Evolutionary conservation across 2,113 vertebrate genomes (phyloP), one percentile per base, ranked within the genome.

Genomic region (Rhinoptilus africanus): DNA sequence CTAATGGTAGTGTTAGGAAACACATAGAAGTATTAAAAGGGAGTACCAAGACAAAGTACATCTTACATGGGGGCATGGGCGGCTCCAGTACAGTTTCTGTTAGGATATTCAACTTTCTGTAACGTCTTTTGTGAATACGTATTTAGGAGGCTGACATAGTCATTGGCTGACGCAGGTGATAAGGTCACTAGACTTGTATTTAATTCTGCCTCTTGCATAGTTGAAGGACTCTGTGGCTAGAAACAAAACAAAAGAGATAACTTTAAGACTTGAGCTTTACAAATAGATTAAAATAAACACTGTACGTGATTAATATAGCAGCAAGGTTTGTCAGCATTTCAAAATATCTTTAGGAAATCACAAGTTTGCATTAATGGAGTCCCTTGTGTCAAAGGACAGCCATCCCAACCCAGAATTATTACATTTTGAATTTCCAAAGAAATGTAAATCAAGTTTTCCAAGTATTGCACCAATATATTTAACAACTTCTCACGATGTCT

Each of bases 61-160:
- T 71, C 97, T 98, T 71, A 98, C 98, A 2, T 54, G 45, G 73
- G 80, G 12, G 6, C 5, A 12, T 88, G 95, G 10, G 13, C 5
- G 0, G 14, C 8, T 86, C 88, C 93, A 48, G 1, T 6, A 30
- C 23, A 6, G 23, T 0, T 12, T 27, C 0, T 12, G 1, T 18
- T 1, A 66, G 24, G 0, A 67, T 96, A 98, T 56, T 72, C 39
- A 77, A 98, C 30, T 21, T 0, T 1, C 4, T 0, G 1, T 45
- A 1, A 0, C 0, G 12, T 18, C 69, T 0, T 97, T 72, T 91
- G 94, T 17, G 71, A 26, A 85, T 79, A 15, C 0, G 0, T 35
- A 88, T 98, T 97, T 27, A 98, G 17, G 13, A 15, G 21, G 67
- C 96, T 90, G 68, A 98, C 12, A 37, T 89, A 98, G 81, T 98